Conservation (phyloP, 2,113 vertebrate genomes). For the Hyaena hyaena region DNA sequence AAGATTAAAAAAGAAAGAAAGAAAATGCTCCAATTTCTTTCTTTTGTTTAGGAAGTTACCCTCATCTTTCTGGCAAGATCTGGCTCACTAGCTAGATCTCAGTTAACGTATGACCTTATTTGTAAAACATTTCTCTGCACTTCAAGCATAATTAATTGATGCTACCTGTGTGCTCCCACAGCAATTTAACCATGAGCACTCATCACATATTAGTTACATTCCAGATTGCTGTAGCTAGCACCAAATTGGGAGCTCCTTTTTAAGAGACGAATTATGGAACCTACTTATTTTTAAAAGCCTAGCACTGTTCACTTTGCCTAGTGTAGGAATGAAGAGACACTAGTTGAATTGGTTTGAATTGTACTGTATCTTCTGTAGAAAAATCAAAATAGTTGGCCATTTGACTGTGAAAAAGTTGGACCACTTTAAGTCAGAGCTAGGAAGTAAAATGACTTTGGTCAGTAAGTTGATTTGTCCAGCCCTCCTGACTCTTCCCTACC, state of each 20-base stretch:
- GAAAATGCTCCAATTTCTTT: neutral
- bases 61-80: neutral
- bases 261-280: neutral
- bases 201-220: neutral
- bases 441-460: neutral
- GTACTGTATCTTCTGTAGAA: neutral
- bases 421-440: neutral
- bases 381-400: neutral
- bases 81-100: neutral
- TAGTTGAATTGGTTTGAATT: neutral
- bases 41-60: neutral
- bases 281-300: neutral
- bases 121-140: neutral
- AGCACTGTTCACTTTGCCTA: neutral
- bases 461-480: neutral
- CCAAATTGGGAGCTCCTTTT: neutral
- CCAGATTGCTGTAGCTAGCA: neutral
- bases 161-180: neutral
- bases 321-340: neutral
- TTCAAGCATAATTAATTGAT: slow-evolving; percentile 21
- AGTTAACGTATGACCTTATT: neutral
- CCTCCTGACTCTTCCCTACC: neutral
- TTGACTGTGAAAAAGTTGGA: neutral
- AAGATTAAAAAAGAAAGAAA: neutral
- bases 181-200: neutral